Evolutionary conservation across 2,113 vertebrate species (phyloP), one percentile per base, ranked within the genome.

Genomic region (Entelurus aequoreus): DNA sequence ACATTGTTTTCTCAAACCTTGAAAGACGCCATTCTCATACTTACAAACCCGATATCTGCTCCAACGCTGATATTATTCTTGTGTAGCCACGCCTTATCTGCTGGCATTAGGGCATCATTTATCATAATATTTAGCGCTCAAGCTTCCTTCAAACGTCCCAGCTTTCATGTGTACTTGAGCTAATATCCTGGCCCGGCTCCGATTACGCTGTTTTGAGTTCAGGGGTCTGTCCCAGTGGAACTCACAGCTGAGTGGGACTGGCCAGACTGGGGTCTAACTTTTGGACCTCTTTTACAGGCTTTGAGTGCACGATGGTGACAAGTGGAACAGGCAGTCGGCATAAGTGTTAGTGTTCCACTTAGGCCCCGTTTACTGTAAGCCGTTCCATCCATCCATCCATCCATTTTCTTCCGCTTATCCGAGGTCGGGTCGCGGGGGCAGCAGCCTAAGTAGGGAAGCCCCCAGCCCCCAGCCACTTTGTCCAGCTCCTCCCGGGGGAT

Each of bases 121-220:
- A 88, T 88, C 81, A 88, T 84, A 87, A 87, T 87, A 88, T 88
- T 88, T 89, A 81, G 78, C 64, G 58, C 77, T 77, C 63, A 48
- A 69, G 80, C 81, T 88, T 87, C 78, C 79, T 83, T 86, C 75
- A 86, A 84, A 83, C 83, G 78, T 79, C 71, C 66, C 69, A 61
- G 76, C 89, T 88, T 88, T 89, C 86, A 89, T 85, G 84, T 86
- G 80, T 81, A 89, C 89, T 88, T 89, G 85, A 88, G 71, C 81
- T 79, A 85, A 89, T 89, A 90, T 89, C 89, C 87, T 87, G 88
- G 61, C 53, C 76, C 82, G 86, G 86, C 78, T 86, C 84, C 85
- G 71, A 86, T 90, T 89, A 87, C 87, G 76, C 71, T 76, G 60
- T 77, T 85, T 82, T 83, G 28, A 86, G 76, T 63, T 68, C 79